Conservation (phyloP, 92 coral and sea anemone genomes). For the Isaurus tuberculatus region DNA sequence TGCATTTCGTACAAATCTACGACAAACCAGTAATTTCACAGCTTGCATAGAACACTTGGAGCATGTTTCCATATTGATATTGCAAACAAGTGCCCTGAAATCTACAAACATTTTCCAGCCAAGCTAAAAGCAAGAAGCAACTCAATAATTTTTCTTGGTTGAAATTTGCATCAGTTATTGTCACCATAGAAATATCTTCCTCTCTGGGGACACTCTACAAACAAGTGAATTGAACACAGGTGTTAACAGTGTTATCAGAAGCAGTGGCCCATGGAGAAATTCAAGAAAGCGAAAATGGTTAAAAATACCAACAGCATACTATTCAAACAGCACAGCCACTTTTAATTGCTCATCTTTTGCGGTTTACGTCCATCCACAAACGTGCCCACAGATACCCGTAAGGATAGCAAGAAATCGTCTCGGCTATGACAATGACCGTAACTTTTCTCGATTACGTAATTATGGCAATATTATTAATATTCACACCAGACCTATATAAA, state of each 20-base stretch:
- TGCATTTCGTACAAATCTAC: neutral
- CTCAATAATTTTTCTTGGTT: neutral
- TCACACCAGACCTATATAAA: neutral
- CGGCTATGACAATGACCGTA: neutral
- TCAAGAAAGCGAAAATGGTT: constrained; percentile 20
- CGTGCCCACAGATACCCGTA: constrained; percentile 1
- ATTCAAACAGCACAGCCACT: constrained; percentile 24
- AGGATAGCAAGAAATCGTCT: constrained; percentile 14
- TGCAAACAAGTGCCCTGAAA: too few species aligned
- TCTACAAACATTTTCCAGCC: too few species aligned
- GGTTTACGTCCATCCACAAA: constrained; percentile 23
- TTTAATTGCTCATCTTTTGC: constrained; percentile 8
- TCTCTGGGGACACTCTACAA: constrained; percentile 23
- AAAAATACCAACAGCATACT: constrained; percentile 20
- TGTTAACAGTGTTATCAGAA: constrained; percentile 18
- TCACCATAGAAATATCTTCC: neutral
- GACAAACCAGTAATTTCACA: neutral
- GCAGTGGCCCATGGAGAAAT: constrained; percentile 14
- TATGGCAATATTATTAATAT: constrained; percentile 5
- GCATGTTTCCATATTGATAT: neutral
- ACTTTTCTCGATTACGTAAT: neutral
- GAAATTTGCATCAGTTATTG: constrained; percentile 5
- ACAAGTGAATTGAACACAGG: neutral
- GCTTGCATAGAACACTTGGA: neutral
- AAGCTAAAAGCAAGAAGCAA: neutral